Conservation (phyloP, 2,797 vertebrate genomes). For the Siniperca undulata region DNA sequence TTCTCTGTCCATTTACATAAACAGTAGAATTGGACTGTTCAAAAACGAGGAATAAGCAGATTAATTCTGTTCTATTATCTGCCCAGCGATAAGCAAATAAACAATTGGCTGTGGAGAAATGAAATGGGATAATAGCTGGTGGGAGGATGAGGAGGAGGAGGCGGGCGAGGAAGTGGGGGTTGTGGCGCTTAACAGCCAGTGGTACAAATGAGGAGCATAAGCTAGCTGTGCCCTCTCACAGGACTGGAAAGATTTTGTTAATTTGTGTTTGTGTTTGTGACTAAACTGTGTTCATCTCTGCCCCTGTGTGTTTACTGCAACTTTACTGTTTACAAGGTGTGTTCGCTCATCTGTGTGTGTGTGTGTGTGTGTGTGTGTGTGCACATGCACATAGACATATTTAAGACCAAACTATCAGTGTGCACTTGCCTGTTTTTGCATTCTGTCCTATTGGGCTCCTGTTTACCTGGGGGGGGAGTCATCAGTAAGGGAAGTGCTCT, state of each 20-base stretch:
- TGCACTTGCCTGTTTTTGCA: conserved; percentile 23
- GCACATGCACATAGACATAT: neutral
- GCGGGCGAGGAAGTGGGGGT: conserved; percentile 25
- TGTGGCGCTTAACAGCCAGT: conserved; percentile 30
- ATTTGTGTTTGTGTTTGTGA: conserved; percentile 36
- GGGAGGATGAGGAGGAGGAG: conserved; percentile 29
- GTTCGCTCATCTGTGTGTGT: neutral
- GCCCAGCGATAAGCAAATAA: conserved; percentile 74
- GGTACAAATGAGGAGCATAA: conserved; percentile 55
- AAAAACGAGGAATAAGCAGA: conserved; percentile 72
- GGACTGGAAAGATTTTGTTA: conserved; percentile 18
- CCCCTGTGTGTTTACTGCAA: conserved; percentile 5
- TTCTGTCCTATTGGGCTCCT: conserved; percentile 44
- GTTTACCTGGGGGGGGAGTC: conserved; percentile 50
- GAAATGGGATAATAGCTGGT: conserved; percentile 58
- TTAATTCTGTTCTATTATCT: conserved; percentile 78
- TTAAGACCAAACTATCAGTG: conserved; percentile 3
- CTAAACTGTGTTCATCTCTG: conserved; percentile 10
- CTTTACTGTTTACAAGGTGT: neutral
- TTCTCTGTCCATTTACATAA: conserved; percentile 66
- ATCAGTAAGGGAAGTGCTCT: conserved; percentile 60
- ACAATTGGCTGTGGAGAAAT: conserved; percentile 66
- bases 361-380: neutral
- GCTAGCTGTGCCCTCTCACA: conserved; percentile 23
- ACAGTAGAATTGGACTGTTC: conserved; percentile 53